Percentiles rank a stretch among this genome's conserved stretches.
These are phyloP conservation scores for Caenorhabditis becei DNA, from an alignment of 2,888 invertebrate species.

Conservation along the genomic window DNA sequence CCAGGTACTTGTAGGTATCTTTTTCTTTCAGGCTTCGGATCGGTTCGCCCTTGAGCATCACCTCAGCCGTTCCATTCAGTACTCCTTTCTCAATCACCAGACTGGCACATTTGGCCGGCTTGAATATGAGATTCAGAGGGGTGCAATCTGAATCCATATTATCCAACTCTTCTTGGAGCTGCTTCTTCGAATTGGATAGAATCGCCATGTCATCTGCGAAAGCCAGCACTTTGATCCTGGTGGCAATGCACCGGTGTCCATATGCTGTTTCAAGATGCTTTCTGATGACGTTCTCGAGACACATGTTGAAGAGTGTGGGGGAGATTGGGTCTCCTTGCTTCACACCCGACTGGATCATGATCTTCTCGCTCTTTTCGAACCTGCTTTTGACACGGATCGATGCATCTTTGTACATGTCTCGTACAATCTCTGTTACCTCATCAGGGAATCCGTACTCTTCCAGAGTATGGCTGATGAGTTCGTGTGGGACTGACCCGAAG, in stretches of 20 bases:
- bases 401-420: background rate
- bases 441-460: background rate
- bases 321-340: slow-evolving; percentile 81
- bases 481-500: slow-evolving; percentile 15
- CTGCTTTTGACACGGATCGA: background rate
- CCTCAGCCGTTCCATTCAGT: background rate
- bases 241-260: background rate
- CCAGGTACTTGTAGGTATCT: slow-evolving; percentile 41
- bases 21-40: slow-evolving; percentile 10
- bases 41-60: slow-evolving; percentile 10
- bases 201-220: slow-evolving; percentile 57
- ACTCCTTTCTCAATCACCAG: slow-evolving; percentile 24
- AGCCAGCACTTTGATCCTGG: slow-evolving; percentile 24
- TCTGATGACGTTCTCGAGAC: slow-evolving; percentile 74
- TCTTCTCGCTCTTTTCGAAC: slow-evolving; percentile 25
- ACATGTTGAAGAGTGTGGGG: slow-evolving; percentile 81
- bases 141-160: slow-evolving; percentile 22
- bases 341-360: slow-evolving; percentile 74
- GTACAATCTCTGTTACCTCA: background rate
- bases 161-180: slow-evolving; percentile 18
- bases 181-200: background rate
- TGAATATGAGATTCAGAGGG: slow-evolving; percentile 50
- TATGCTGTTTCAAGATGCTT: background rate
- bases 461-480: background rate
- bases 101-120: slow-evolving; percentile 57